Conservation (phyloP, 2,888 invertebrate genomes). For the Drosophila aldrichi region DNA sequence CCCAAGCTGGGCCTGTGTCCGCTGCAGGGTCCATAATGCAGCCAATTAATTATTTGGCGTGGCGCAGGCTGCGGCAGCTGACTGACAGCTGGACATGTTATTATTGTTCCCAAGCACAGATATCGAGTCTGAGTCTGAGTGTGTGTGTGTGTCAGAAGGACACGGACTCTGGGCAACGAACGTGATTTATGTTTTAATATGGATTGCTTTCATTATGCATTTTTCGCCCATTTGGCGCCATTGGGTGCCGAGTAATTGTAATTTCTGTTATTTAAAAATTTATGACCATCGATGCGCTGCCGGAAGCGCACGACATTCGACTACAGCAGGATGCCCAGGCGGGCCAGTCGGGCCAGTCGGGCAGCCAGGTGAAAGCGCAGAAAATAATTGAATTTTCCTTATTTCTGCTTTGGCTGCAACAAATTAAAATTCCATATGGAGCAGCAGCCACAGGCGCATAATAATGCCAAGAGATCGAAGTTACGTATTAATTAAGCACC, state of each 20-base stretch:
- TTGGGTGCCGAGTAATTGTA: constrained; percentile 69
- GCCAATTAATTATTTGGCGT: constrained; percentile 72
- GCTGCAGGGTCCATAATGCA: constrained; percentile 59
- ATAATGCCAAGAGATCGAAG: constrained; percentile 7
- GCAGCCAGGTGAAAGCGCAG: constrained; percentile 47
- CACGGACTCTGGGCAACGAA: constrained; percentile 20
- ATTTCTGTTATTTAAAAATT: constrained; percentile 79
- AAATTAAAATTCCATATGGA: constrained; percentile 72
- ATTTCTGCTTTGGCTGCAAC: constrained; percentile 25
- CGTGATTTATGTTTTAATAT: constrained; percentile 76
- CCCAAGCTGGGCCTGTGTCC: background rate
- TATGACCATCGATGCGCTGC: constrained; percentile 71
- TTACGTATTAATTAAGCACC: constrained; percentile 52
- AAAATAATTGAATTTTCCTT: constrained; percentile 72
- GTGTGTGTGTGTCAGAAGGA: constrained; percentile 17
- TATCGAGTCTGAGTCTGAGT: constrained; percentile 6
- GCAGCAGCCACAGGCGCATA: constrained; percentile 8
- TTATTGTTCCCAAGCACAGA: constrained; percentile 58
- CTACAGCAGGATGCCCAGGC: constrained; percentile 14
- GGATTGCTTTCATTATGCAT: constrained; percentile 79
- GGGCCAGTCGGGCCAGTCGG: background rate
- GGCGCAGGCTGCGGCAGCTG: constrained; percentile 49
- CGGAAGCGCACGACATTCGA: constrained; percentile 48
- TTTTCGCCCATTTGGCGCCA: constrained; percentile 60
- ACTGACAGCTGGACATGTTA: constrained; percentile 72